phyloP scores from a whole-genome alignment of 1,140 invertebrate genomes.

The Brachionus paranguensis region DNA sequence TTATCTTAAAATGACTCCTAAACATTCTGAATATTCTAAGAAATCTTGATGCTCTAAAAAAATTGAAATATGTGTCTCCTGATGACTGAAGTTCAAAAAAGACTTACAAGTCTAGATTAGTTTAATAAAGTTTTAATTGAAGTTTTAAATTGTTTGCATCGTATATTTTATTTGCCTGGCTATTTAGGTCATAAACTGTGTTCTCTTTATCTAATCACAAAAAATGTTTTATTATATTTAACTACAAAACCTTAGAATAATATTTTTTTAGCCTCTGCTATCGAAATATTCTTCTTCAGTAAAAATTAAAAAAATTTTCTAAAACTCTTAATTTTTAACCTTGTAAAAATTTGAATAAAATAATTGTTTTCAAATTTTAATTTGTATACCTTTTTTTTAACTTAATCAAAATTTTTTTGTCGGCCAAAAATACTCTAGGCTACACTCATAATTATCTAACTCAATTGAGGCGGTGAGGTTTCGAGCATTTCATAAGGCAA shows the following conservation, averaged over 20 bases:
- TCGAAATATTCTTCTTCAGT: background rate
- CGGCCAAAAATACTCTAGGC: background rate
- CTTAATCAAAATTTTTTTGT: background rate
- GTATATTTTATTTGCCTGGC: background rate
- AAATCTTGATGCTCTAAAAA: constrained; percentile 9
- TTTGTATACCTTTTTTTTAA: background rate
- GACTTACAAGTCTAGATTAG: background rate
- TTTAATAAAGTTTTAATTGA: background rate
- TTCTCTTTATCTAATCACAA: background rate
- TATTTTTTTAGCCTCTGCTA: background rate
- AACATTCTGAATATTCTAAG: background rate
- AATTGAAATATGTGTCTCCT: constrained; percentile 23
- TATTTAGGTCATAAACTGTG: background rate
- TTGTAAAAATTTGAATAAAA: background rate
- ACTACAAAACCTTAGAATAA: background rate
- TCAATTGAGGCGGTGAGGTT: background rate
- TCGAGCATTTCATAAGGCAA: too few relatives aligned
- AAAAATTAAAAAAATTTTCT: background rate
- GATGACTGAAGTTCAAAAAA: background rate
- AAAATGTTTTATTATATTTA: background rate
- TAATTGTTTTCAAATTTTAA: background rate
- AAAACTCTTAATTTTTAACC: background rate
- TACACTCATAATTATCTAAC: background rate
- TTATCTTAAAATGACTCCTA: too few relatives aligned
- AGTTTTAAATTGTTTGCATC: background rate